A percentile compares a stretch with the other conserved stretches of the same genome.
Evolutionary conservation across 2,113 vertebrate genomes (phyloP).

Genomic region (Capreolus pygargus): DNA sequence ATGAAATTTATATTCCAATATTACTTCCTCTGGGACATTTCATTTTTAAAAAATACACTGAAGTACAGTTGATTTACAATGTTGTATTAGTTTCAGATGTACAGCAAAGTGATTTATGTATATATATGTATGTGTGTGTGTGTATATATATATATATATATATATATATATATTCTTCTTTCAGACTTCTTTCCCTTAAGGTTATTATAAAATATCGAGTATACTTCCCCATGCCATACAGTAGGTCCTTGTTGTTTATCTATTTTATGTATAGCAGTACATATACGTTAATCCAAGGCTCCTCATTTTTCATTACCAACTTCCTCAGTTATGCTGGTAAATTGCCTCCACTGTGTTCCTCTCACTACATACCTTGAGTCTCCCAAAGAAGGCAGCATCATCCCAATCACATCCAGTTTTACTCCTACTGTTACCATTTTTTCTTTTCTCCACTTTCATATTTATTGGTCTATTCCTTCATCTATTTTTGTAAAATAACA

Average conservation of each 20-base stretch:
- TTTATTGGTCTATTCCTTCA: background rate
- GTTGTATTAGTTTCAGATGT: background rate
- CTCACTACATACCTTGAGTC: background rate
- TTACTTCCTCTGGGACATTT: background rate
- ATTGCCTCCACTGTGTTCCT: background rate
- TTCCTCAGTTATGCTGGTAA: background rate
- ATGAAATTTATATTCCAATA: background rate
- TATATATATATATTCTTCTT: background rate
- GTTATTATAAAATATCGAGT: background rate
- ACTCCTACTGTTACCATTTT: background rate
- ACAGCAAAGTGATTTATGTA: background rate
- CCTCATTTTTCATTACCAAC: background rate
- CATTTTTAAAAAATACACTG: background rate
- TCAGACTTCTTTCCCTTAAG: background rate
- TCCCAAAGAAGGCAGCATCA: background rate
- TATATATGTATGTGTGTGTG: accelerated
- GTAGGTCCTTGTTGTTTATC: background rate
- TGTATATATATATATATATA: accelerated
- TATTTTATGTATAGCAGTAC: background rate
- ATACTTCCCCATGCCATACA: background rate
- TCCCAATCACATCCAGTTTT: background rate
- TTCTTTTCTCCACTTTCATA: background rate
- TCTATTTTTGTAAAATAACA: background rate
- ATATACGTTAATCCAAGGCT: background rate
- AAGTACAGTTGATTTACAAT: background rate